phyloP scores from a whole-genome alignment of 2,113 vertebrate genomes.

The Felis chaus region DNA sequence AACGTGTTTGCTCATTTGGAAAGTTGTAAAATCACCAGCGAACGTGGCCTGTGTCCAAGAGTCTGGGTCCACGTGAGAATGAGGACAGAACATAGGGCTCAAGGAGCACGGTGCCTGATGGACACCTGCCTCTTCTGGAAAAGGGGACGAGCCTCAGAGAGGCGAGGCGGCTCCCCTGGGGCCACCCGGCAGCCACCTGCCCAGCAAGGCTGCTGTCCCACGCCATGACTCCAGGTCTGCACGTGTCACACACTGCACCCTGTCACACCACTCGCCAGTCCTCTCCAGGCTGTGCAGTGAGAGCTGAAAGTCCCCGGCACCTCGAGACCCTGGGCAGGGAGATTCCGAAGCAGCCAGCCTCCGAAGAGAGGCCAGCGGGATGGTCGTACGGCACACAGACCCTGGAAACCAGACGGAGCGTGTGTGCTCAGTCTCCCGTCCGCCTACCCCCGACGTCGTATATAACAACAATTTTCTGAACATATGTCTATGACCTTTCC shows the following conservation, averaged over 20 bases:
- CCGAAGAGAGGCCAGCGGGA: accelerated
- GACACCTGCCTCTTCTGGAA: too few relatives aligned
- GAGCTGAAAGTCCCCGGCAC: not conserved
- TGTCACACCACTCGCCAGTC: accelerated
- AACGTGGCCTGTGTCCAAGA: not conserved
- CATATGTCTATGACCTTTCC: not conserved
- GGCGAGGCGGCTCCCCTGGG: not conserved
- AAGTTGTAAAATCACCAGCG: not conserved
- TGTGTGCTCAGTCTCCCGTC: too few relatives aligned
- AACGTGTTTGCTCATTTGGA: not conserved
- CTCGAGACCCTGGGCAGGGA: not conserved
- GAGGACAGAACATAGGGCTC: not conserved
- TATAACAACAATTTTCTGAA: not conserved
- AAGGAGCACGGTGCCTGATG: accelerated
- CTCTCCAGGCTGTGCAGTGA: not conserved
- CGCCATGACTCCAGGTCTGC: accelerated
- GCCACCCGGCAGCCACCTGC: not conserved
- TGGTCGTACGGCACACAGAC: not conserved
- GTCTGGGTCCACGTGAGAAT: accelerated
- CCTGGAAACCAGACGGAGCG: accelerated
- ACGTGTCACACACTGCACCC: accelerated
- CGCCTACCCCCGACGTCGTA: not conserved
- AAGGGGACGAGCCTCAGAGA: not conserved
- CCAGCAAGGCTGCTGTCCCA: not conserved
- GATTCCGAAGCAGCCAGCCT: not conserved